These are phyloP conservation scores for Bos taurus DNA, from an alignment of 2,113 vertebrate genomes.

Conservation along the genomic window DNA sequence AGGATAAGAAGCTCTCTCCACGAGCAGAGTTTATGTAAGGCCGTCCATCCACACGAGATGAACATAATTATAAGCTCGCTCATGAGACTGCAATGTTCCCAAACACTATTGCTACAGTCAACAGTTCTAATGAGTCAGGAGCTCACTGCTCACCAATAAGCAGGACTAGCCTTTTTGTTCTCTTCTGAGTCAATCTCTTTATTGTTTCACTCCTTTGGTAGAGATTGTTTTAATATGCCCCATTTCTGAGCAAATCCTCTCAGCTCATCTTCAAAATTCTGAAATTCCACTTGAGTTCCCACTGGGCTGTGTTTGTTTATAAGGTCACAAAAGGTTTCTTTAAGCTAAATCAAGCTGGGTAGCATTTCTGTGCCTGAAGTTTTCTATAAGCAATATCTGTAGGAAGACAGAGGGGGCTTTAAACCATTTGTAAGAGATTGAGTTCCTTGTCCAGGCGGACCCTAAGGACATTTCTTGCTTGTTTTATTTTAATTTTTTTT, in stretches of 20 bases:
- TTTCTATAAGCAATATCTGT: conserved; percentile 65
- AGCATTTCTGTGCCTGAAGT: conserved; percentile 48
- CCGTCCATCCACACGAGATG: conserved; percentile 6
- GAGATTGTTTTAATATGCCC: conserved; percentile 71
- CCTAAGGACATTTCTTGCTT: conserved; percentile 54
- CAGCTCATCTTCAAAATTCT: conserved; percentile 70
- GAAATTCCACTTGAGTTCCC: conserved; percentile 62
- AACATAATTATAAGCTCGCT: conserved; percentile 1
- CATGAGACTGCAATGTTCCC: conserved; percentile 59
- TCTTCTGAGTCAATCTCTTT: conserved; percentile 65
- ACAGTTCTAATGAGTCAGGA: conserved; percentile 55
- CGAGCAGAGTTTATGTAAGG: conserved; percentile 28
- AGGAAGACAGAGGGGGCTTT: conserved; percentile 34
- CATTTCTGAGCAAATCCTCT: conserved; percentile 71
- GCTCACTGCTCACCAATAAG: conserved; percentile 31
- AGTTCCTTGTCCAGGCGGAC: conserved; percentile 36
- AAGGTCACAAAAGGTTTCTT: conserved; percentile 68
- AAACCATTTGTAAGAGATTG: conserved; percentile 56
- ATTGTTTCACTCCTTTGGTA: conserved; percentile 66
- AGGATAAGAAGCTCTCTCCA: conserved; percentile 23
- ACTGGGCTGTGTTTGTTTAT: conserved; percentile 68
- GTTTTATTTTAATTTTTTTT: conserved; percentile 23
- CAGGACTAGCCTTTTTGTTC: conserved; percentile 56
- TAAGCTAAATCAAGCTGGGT: conserved; percentile 68
- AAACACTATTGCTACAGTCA: conserved; percentile 55